Conservation (phyloP, 2,888 invertebrate genomes). For the Mantis religiosa region DNA sequence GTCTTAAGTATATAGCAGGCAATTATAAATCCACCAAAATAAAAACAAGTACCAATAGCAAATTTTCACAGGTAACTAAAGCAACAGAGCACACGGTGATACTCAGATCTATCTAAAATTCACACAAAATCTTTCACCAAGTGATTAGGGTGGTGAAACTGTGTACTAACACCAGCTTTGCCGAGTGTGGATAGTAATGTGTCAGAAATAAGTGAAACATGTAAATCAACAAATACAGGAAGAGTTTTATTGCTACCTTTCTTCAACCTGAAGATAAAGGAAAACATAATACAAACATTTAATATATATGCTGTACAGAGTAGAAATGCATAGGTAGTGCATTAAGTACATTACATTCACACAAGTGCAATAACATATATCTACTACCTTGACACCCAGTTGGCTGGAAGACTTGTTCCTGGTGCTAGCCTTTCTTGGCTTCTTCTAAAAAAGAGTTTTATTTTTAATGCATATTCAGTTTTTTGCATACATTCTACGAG, state of each 20-base stretch:
- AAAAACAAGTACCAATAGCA: not conserved
- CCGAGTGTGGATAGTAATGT: not conserved
- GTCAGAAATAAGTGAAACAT: not conserved
- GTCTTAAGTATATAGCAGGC: too few species aligned
- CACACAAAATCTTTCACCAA: not conserved
- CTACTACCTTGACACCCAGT: constrained; percentile 48
- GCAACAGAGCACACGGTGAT: not conserved
- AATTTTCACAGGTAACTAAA: not conserved
- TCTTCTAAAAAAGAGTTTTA: constrained; percentile 50
- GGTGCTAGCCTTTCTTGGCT: constrained; percentile 54
- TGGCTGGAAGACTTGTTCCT: constrained; percentile 52
- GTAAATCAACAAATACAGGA: not conserved
- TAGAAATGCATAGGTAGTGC: not conserved
- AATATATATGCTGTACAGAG: not conserved
- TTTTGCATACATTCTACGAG: not conserved
- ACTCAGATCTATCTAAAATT: not conserved
- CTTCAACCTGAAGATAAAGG: not conserved
- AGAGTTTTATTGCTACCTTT: not conserved
- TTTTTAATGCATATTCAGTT: not conserved
- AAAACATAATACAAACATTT: not conserved
- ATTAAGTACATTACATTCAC: not conserved
- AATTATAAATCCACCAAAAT: not conserved
- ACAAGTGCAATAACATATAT: constrained; percentile 22
- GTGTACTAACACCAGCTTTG: not conserved
- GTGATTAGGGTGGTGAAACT: not conserved